These are phyloP conservation scores for Cotesia congregata DNA, from an alignment of 2,888 invertebrate genomes.

Conservation along the genomic window DNA sequence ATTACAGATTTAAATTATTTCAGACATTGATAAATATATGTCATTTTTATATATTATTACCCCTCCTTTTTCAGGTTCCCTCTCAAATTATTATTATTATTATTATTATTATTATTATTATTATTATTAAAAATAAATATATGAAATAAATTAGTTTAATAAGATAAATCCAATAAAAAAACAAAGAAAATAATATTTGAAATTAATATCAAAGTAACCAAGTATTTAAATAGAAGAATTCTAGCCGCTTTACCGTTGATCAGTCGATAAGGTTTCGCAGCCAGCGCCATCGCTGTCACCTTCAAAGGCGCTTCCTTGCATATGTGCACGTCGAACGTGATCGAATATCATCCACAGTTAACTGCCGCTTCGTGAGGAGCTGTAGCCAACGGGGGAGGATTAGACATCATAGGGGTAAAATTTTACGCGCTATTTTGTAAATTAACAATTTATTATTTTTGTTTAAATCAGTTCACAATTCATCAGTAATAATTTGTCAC, in stretches of 20 bases:
- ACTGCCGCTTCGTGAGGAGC: constrained; percentile 1
- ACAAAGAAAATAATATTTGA: not conserved
- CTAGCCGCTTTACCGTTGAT: not conserved
- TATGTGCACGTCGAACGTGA: not conserved
- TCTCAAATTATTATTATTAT: not conserved
- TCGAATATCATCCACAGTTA: constrained; percentile 1
- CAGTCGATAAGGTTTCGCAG: not conserved
- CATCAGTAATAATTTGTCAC: not conserved
- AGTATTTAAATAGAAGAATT: not conserved
- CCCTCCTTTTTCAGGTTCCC: constrained; percentile 33
- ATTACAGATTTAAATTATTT: constrained; percentile 57
- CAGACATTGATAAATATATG: constrained; percentile 54
- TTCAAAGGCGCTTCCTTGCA: not conserved
- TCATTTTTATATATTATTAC: constrained; percentile 53
- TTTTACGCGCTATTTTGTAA: not conserved
- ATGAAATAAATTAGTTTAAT: constrained; percentile 47
- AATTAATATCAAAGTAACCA: not conserved
- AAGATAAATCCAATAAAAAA: not conserved
- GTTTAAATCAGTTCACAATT: not conserved
- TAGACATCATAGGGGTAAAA: not conserved
- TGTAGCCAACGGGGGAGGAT: not conserved
- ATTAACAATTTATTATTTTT: not conserved
- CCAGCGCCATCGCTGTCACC: not conserved
- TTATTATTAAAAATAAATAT: constrained; percentile 42
- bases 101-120: constrained; percentile 11